Percentiles rank a stretch among this genome's conserved stretches.
Conservation (phyloP, 2,888 invertebrate species). For the Steinernema scapterisci region DNA sequence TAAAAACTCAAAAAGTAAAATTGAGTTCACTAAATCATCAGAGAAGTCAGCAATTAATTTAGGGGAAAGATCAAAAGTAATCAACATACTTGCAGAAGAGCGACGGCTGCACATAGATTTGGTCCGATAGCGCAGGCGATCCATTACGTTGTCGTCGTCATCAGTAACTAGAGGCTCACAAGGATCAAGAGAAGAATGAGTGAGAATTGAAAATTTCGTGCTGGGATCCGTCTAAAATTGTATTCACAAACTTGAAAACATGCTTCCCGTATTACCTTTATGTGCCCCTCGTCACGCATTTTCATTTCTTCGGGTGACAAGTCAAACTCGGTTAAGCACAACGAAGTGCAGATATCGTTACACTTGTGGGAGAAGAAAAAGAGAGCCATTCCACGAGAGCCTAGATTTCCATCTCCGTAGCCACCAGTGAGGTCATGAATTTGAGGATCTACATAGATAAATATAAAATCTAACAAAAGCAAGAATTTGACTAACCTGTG, state of each 20-base stretch:
- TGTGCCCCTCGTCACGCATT: slow-evolving; percentile 3
- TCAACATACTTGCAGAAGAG: slow-evolving; percentile 15
- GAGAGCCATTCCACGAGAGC: slow-evolving; percentile 72
- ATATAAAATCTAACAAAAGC: too few relatives aligned
- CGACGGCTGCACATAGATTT: slow-evolving; percentile 37
- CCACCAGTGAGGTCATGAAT: slow-evolving; percentile 72
- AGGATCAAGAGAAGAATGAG: slow-evolving; percentile 15
- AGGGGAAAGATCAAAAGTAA: too few relatives aligned
- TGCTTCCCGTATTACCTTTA: neutral
- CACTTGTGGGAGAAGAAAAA: slow-evolving; percentile 74
- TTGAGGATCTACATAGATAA: slow-evolving; percentile 70
- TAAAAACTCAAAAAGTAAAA: too few relatives aligned
- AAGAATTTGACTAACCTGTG: slow-evolving; percentile 64
- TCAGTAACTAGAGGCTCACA: slow-evolving; percentile 32
- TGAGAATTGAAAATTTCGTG: slow-evolving; percentile 23
- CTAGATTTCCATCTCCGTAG: slow-evolving; percentile 73
- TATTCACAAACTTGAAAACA: neutral
- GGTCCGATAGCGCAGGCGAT: slow-evolving; percentile 46
- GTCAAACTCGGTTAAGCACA: slow-evolving; percentile 72
- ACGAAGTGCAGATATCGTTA: slow-evolving; percentile 72
- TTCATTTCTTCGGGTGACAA: slow-evolving; percentile 69
- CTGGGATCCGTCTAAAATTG: slow-evolving; percentile 21
- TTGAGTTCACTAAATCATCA: too few relatives aligned
- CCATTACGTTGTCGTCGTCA: slow-evolving; percentile 48
- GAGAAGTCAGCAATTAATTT: too few relatives aligned